phyloP scores from a whole-genome alignment of 2,888 invertebrate species.

The Gymnosoma rotundatum region DNA sequence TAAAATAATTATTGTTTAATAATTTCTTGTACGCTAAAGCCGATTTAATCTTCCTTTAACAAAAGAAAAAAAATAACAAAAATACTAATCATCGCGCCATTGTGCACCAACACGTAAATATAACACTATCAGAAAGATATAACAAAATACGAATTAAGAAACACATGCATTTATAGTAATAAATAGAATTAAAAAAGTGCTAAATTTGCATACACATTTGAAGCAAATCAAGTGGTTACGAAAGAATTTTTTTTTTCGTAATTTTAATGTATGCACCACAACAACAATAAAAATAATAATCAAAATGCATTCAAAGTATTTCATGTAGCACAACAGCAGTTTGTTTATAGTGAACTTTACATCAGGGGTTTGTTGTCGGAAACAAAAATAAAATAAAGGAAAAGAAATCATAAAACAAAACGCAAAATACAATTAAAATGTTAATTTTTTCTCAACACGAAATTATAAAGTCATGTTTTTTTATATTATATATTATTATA shows the following conservation, averaged over 20 bases:
- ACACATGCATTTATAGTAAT: conserved; percentile 11
- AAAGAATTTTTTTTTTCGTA: conserved; percentile 50
- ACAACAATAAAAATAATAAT: conserved; percentile 36
- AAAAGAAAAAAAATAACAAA: too few relatives aligned
- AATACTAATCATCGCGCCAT: neutral
- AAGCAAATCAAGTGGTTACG: conserved; percentile 58
- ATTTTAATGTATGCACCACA: conserved; percentile 46
- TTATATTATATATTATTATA: too few relatives aligned
- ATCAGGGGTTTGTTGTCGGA: conserved; percentile 50
- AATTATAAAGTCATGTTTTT: conserved; percentile 24
- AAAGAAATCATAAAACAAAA: conserved; percentile 5
- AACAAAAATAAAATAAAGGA: conserved; percentile 13
- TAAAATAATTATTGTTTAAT: too few relatives aligned
- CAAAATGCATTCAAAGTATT: conserved; percentile 34
- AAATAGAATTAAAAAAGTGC: conserved; percentile 36
- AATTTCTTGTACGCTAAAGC: too few relatives aligned
- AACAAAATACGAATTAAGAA: conserved; percentile 17
- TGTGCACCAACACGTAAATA: neutral
- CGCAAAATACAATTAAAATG: conserved; percentile 22
- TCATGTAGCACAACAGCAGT: conserved; percentile 23
- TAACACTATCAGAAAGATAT: conserved; percentile 35
- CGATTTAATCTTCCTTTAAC: too few relatives aligned
- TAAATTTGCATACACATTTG: conserved; percentile 63
- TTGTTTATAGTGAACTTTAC: conserved; percentile 46
- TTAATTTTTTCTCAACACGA: conserved; percentile 2